A percentile compares a stretch with the other conserved stretches of the same genome.
These are phyloP conservation scores for Symphodus melops DNA, from an alignment of 2,113 vertebrate genomes.

Conservation along the genomic window DNA sequence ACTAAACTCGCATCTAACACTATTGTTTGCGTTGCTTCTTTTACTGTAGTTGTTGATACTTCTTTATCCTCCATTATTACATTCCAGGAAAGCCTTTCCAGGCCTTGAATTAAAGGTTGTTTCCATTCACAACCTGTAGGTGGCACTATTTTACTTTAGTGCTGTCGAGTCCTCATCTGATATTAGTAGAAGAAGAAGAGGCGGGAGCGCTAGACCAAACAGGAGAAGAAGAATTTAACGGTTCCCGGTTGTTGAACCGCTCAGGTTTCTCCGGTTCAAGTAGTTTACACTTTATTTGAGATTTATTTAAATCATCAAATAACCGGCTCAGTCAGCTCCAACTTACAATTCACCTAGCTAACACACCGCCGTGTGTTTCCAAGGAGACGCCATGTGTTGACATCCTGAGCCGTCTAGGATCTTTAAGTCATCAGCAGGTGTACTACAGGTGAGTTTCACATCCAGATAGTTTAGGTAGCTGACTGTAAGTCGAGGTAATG, in stretches of 20 bases:
- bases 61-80: no score
- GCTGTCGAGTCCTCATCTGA: neutral
- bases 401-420: slow-evolving; percentile 3
- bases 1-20: no score
- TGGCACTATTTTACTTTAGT: slow-evolving; percentile 28
- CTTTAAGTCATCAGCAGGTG: slow-evolving; percentile 42
- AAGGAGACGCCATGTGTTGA: slow-evolving; percentile 37
- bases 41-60: no score
- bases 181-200: slow-evolving; percentile 30
- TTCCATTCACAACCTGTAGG: neutral
- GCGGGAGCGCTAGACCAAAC: neutral
- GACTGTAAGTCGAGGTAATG: neutral
- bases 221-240: slow-evolving; percentile 79
- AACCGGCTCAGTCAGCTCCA: neutral
- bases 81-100: neutral
- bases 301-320: no score
- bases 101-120: neutral
- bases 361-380: slow-evolving; percentile 1
- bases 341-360: neutral
- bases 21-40: no score
- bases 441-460: neutral
- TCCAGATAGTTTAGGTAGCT: neutral
- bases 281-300: slow-evolving; percentile 13
- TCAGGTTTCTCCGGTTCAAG: slow-evolving; percentile 50
- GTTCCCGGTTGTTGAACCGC: slow-evolving; percentile 84